These are phyloP conservation scores for Rhagophthalmus giganteus DNA, from an alignment of 2,888 invertebrate genomes.

Conservation along the genomic window DNA sequence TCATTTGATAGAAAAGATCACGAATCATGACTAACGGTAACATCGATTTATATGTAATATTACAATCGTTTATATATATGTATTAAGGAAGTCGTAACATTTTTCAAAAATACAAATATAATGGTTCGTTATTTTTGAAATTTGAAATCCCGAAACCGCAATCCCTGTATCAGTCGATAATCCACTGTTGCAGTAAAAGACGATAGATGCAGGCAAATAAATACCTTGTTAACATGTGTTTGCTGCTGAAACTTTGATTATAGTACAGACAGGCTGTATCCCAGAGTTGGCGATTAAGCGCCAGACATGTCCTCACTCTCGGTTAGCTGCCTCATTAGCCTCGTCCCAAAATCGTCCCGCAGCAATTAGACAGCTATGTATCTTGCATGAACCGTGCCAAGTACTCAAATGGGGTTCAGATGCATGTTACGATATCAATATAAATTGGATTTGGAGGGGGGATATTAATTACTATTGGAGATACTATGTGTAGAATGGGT, in stretches of 20 bases:
- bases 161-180: slow-evolving; percentile 23
- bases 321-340: slow-evolving; percentile 37
- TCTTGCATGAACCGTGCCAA: slow-evolving; percentile 30
- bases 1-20: no score
- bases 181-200: slow-evolving; percentile 34
- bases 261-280: slow-evolving; percentile 37
- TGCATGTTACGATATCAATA: slow-evolving; percentile 15
- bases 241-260: slow-evolving; percentile 43
- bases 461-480: neutral
- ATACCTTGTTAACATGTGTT: slow-evolving; percentile 46
- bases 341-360: slow-evolving; percentile 29
- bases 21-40: no score
- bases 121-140: slow-evolving; percentile 1
- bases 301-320: slow-evolving; percentile 37
- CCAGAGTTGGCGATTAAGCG: slow-evolving; percentile 37
- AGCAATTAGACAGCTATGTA: slow-evolving; percentile 33
- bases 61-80: no score
- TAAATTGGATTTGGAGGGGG: neutral
- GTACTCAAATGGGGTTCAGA: slow-evolving; percentile 25
- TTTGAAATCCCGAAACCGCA: slow-evolving; percentile 17
- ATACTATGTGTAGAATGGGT: no score
- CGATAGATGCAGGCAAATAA: slow-evolving; percentile 35
- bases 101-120: neutral
- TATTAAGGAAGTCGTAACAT: no score
- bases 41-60: no score